Base-by-base conservation (phyloP, 2,797 vertebrate species). In the Tapera naevia region DNA sequence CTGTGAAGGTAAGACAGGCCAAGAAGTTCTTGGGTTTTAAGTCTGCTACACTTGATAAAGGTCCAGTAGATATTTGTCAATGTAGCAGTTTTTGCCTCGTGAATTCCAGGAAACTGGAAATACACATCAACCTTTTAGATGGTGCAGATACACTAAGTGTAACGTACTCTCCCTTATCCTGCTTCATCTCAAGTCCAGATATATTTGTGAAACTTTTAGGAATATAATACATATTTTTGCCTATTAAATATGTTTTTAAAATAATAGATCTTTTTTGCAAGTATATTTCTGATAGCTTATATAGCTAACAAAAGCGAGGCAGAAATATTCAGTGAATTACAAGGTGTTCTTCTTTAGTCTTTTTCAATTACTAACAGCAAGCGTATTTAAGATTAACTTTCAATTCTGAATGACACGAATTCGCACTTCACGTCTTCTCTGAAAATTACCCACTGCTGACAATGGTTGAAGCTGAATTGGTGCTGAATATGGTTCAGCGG, bases 51-150 rank as follows among this genome's bases (percentile, higher is more conserved):
- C 48, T 86, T 88, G 79, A 83, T 89, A 70, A 75, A 76, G 13
- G 28, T 82, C 66, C 76, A 86, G 43, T 19, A 81, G 70, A 25
- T 76, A 75, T 84, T 79, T 91, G 61, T 86, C 82, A 93, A 41
- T 25, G 54, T 35, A 79, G 18, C 62, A 88, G 73, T 13, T 84
- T 95, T 90, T 86, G 37, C 33, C 43, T 84, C 58, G 16, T 78
- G 56, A 93, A 85, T 94, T 79, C 57, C 73, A 73, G 43, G 56
- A 88, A 93, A 73, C 30, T 75, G 79, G 89, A 93, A 94, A 90
- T 51, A 93, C 21, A 67, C 21, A 86, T 39, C 19, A 88, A 81
- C 48, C 43, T 48, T 89, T 90, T 51, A 91, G 60, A 64, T 32
- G 4, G 19, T 54, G 45, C 95, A 92, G 67, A 88, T 53, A 37